Conservation (phyloP, 2,888 invertebrate species). For the Tetragonula carbonaria region DNA sequence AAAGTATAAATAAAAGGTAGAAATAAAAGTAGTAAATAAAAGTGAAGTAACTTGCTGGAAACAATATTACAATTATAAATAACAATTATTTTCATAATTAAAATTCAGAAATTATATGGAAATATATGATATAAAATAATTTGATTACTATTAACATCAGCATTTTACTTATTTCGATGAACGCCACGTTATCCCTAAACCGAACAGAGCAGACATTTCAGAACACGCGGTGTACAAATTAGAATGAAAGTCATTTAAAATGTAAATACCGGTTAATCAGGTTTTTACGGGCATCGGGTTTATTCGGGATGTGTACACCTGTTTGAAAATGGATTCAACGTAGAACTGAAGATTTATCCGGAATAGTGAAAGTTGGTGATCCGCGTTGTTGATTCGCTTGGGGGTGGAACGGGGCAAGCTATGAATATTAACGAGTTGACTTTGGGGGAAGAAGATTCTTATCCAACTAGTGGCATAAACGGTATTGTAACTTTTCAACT, state of each 20-base stretch:
- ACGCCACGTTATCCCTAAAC: too few relatives aligned
- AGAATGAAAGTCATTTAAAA: neutral
- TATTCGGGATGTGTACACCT: neutral
- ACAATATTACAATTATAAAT: too few relatives aligned
- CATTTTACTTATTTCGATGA: too few relatives aligned
- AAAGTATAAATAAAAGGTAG: too few relatives aligned
- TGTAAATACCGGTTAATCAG: neutral
- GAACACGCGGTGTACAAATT: neutral
- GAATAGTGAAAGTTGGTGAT: neutral
- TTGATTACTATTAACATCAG: too few relatives aligned
- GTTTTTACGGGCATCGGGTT: neutral
- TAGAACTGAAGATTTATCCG: neutral
- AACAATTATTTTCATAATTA: too few relatives aligned
- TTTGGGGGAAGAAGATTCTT: neutral
- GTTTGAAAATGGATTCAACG: neutral
- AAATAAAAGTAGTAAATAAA: too few relatives aligned
- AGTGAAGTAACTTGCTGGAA: too few relatives aligned
- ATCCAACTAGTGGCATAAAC: neutral
- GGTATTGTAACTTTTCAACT: neutral
- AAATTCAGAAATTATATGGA: too few relatives aligned
- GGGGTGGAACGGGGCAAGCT: neutral
- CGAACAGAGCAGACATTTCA: too few relatives aligned
- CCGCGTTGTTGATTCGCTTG: neutral
- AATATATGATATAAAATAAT: too few relatives aligned
- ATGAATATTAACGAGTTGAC: neutral